Conservation (phyloP, 2,888 invertebrate species). For the Xestia ashworthii region DNA sequence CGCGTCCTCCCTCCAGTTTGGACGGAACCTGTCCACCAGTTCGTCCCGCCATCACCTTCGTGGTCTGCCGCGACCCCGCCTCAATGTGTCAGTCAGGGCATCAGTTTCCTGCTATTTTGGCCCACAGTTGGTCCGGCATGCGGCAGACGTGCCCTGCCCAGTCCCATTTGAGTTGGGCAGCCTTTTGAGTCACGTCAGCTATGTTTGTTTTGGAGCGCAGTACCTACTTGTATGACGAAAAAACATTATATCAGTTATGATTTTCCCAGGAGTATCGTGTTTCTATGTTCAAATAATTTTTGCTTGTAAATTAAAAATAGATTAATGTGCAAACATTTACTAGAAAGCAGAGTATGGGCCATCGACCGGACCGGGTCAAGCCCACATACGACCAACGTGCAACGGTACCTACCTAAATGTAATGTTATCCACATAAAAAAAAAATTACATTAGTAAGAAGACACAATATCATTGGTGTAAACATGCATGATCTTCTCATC, state of each 20-base stretch:
- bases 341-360: background rate
- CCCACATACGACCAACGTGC: constrained; percentile 9
- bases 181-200: too few species aligned
- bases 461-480: background rate
- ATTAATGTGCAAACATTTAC: constrained; percentile 6
- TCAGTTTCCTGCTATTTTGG: too few species aligned
- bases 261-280: background rate
- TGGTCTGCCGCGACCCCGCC: too few species aligned
- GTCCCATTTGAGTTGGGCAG: too few species aligned
- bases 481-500: background rate
- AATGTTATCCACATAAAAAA: background rate
- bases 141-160: too few species aligned
- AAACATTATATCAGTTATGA: background rate
- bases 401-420: too few species aligned
- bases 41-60: too few species aligned
- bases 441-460: background rate
- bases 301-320: constrained; percentile 1
- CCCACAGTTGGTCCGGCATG: too few species aligned
- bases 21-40: too few species aligned
- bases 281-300: background rate
- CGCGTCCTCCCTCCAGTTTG: too few species aligned
- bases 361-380: background rate
- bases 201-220: too few species aligned
- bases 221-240: background rate
- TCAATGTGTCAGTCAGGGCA: too few species aligned